phyloP scores from a whole-genome alignment of 2,888 invertebrate genomes.

The Ichneumoninae sp. region DNA sequence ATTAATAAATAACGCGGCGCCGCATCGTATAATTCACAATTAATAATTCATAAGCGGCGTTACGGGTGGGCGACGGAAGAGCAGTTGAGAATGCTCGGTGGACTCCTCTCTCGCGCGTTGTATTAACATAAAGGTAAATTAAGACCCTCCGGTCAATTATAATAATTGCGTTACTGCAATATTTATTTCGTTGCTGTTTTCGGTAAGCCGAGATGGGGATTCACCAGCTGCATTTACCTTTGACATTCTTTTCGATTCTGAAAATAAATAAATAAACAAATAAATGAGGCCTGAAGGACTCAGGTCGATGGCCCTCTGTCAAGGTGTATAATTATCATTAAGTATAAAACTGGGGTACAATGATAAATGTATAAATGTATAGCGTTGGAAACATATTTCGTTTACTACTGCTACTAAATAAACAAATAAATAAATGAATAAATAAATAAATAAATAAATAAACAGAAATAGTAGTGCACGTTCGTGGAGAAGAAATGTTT shows the following conservation, averaged over 20 bases:
- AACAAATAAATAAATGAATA: neutral
- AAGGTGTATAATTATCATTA: too few species aligned
- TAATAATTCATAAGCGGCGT: conserved; percentile 79
- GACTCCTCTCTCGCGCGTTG: conserved; percentile 37
- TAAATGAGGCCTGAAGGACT: neutral
- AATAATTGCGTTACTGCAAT: conserved; percentile 77
- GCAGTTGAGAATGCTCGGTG: conserved; percentile 41
- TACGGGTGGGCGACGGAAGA: conserved; percentile 70
- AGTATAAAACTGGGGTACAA: too few species aligned
- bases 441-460: neutral
- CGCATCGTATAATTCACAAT: conserved; percentile 72
- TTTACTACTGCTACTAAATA: neutral
- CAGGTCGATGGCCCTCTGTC: too few species aligned
- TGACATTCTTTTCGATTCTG: neutral
- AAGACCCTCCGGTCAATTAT: conserved; percentile 74
- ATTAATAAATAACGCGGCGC: conserved; percentile 74
- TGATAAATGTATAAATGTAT: too few species aligned
- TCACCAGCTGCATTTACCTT: neutral
- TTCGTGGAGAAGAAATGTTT: neutral
- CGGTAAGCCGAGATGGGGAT: neutral
- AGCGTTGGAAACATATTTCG: too few species aligned
- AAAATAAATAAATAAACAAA: neutral
- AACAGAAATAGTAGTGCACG: neutral
- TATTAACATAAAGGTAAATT: conserved; percentile 77
- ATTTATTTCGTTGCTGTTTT: conserved; percentile 63